These are phyloP conservation scores for Calliphora vicina DNA, from an alignment of 1,140 invertebrate species.

Conservation along the genomic window DNA sequence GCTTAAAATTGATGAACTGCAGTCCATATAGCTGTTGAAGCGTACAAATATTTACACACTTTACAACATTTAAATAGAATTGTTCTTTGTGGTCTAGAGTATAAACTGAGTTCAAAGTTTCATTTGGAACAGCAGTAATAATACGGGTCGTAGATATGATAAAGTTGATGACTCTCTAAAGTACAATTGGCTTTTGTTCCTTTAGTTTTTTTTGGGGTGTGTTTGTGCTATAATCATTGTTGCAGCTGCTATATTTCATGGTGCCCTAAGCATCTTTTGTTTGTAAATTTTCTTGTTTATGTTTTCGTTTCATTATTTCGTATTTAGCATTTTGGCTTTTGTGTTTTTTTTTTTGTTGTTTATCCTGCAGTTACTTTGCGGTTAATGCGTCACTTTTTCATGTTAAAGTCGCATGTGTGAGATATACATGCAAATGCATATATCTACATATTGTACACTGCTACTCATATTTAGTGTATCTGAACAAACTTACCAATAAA, in stretches of 20 bases:
- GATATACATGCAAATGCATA: neutral
- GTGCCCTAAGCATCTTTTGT: constrained; percentile 5
- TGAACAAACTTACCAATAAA: neutral
- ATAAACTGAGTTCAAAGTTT: too few relatives aligned
- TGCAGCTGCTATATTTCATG: neutral
- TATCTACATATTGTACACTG: neutral
- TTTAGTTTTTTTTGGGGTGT: neutral
- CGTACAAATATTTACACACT: too few relatives aligned
- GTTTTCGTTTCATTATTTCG: neutral
- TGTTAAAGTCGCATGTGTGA: neutral
- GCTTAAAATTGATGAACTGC: too few relatives aligned
- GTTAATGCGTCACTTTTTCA: constrained; percentile 13
- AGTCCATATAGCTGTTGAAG: too few relatives aligned
- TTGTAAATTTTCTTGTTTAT: neutral
- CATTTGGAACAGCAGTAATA: neutral
- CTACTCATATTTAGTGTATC: neutral
- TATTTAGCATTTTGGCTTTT: neutral
- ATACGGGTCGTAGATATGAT: neutral
- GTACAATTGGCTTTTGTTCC: constrained; percentile 13
- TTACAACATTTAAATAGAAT: too few relatives aligned
- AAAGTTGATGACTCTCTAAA: constrained; percentile 9
- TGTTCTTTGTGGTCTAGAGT: too few relatives aligned
- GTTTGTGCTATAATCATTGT: neutral
- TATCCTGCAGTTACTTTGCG: constrained; percentile 2
- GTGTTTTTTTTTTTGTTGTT: neutral